Evolutionary conservation across 1,140 invertebrate genomes (phyloP).

Genomic region (Oryctes rhinoceros): DNA sequence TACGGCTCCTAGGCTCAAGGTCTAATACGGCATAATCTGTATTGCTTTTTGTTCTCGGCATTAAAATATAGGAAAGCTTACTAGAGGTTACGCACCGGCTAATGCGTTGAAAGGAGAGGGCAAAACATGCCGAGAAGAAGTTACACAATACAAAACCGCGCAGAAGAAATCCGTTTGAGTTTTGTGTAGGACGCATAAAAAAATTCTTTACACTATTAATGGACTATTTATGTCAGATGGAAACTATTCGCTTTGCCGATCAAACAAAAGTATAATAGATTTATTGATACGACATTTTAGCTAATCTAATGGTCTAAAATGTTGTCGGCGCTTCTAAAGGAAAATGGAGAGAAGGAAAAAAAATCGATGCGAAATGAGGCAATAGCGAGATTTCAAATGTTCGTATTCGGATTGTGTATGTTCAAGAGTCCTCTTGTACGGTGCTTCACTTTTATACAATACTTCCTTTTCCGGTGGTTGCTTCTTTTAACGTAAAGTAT

Average conservation of each 20-base stretch:
- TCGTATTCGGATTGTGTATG: too few species aligned
- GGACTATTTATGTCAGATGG: slow-evolving; percentile 14
- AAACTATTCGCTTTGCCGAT: too few species aligned
- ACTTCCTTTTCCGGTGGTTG: slow-evolving; percentile 8
- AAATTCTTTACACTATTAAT: background rate
- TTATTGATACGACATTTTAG: background rate
- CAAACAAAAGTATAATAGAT: background rate
- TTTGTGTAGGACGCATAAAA: background rate
- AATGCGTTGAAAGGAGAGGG: background rate
- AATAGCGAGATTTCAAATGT: too few species aligned
- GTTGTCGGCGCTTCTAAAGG: too few species aligned
- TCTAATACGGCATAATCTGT: slow-evolving; percentile 24
- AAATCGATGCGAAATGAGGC: too few species aligned
- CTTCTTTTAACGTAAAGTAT: background rate
- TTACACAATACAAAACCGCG: slow-evolving; percentile 7
- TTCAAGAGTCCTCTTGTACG: background rate
- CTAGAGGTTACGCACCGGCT: background rate
- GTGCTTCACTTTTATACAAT: slow-evolving; percentile 1
- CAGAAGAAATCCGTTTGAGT: background rate
- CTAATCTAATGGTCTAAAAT: background rate
- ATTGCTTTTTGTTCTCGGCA: slow-evolving; percentile 22
- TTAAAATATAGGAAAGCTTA: slow-evolving; percentile 9
- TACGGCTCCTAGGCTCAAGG: slow-evolving; percentile 23
- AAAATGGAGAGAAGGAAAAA: too few species aligned
- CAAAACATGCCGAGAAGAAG: background rate